Conservation (phyloP, 2,113 vertebrate species). For the Esox niger region DNA sequence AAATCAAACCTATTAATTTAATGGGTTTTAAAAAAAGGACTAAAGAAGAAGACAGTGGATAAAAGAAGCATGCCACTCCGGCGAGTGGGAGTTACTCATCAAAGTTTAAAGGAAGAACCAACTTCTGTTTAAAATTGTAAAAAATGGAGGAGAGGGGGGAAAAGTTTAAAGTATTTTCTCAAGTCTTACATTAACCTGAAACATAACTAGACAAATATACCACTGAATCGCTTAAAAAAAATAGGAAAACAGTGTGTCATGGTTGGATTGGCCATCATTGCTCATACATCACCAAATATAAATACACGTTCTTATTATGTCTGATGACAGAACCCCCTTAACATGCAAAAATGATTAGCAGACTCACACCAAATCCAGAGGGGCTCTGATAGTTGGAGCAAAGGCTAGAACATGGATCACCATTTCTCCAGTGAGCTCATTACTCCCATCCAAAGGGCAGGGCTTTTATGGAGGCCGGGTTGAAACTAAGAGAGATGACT, state of each 20-base stretch:
- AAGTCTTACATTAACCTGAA: no score
- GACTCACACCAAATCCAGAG: conserved; percentile 16
- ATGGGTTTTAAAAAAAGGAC: no score
- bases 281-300: neutral
- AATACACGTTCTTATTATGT: neutral
- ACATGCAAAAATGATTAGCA: conserved; percentile 15
- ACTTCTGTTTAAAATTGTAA: no score
- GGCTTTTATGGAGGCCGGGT: conserved; percentile 55
- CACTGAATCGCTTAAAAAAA: no score
- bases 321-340: conserved; percentile 1
- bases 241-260: no score
- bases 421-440: conserved; percentile 72
- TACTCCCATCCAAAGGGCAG: conserved; percentile 68
- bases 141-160: no score
- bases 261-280: neutral
- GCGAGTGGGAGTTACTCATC: no score
- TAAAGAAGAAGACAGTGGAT: no score
- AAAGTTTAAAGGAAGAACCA: no score
- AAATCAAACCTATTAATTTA: no score
- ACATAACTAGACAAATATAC: neutral
- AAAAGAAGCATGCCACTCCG: no score
- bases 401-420: conserved; percentile 65
- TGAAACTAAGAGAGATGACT: conserved; percentile 67
- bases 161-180: no score
- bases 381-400: conserved; percentile 60